A percentile compares a stretch with the other conserved stretches of the same genome.
Evolutionary conservation across 2,797 vertebrate species (phyloP).

Genomic region (Apogon talboti): DNA sequence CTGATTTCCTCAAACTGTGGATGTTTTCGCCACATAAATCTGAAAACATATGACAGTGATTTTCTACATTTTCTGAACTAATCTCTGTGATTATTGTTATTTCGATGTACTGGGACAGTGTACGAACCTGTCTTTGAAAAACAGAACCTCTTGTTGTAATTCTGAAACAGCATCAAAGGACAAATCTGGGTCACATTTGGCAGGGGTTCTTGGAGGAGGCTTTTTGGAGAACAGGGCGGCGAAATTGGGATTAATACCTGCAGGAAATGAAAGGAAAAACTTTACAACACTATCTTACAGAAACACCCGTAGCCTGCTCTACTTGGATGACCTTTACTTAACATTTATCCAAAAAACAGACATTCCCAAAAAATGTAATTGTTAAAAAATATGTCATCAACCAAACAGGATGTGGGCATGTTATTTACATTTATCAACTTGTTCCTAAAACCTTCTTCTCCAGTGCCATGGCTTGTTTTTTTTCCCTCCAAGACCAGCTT

Average conservation of each 20-base stretch:
- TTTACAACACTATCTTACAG: no score
- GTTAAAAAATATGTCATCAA: no score
- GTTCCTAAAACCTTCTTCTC: no score
- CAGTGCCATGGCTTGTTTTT: no score
- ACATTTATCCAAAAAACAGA: no score
- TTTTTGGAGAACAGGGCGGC: conserved; percentile 66
- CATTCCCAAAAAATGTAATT: no score
- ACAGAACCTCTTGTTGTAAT: conserved; percentile 87
- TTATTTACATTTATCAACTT: no score
- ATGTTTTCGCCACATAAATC: conserved; percentile 80
- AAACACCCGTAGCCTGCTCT: no score
- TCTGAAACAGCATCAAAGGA: conserved; percentile 88
- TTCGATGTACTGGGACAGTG: background rate
- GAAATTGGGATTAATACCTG: conserved; percentile 62
- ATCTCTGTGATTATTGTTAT: no score
- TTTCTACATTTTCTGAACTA: background rate
- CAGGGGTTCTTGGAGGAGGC: conserved; percentile 89
- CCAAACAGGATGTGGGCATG: no score
- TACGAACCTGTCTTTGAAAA: conserved; percentile 91
- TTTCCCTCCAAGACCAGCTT: no score
- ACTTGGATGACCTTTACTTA: no score
- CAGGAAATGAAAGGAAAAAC: conserved; percentile 17
- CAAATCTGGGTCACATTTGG: conserved; percentile 88
- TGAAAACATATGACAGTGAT: conserved; percentile 37
- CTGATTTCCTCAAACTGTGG: conserved; percentile 62